Evolutionary conservation across 2,888 invertebrate species (phyloP).

Genomic region (Sisyra terminalis): DNA sequence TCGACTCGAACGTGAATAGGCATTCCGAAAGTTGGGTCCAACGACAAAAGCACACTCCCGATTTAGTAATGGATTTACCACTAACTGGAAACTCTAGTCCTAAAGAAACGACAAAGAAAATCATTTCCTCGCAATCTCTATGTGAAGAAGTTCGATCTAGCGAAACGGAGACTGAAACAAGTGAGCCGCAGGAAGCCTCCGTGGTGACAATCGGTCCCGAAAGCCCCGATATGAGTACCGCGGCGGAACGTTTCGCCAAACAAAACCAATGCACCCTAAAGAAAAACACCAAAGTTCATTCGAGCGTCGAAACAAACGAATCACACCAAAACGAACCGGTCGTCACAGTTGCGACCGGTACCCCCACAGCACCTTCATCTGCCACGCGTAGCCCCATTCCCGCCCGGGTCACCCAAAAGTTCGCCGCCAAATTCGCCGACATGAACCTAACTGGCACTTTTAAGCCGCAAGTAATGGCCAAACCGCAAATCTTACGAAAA

Average conservation of each 20-base stretch:
- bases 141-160: conserved; percentile 21
- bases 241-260: conserved; percentile 62
- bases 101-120: conserved; percentile 23
- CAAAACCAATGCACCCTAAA: conserved; percentile 64
- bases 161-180: conserved; percentile 20
- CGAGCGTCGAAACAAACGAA: conserved; percentile 11
- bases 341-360: conserved; percentile 16
- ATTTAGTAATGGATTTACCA: conserved; percentile 73
- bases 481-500: conserved; percentile 64
- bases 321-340: conserved; percentile 15
- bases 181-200: conserved; percentile 15
- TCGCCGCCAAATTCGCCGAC: conserved; percentile 46
- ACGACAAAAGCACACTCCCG: conserved; percentile 48
- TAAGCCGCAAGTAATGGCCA: conserved; percentile 62
- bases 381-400: conserved; percentile 31
- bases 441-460: conserved; percentile 44
- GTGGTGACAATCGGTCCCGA: conserved; percentile 25
- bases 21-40: conserved; percentile 24
- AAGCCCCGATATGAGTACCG: conserved; percentile 50
- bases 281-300: conserved; percentile 38
- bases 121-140: conserved; percentile 14
- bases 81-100: conserved; percentile 27
- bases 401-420: conserved; percentile 41
- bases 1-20: conserved; percentile 19
- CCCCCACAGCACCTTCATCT: conserved; percentile 13